These are phyloP conservation scores for Nephrotoma appendiculata DNA, from an alignment of 2,888 invertebrate genomes.

Conservation along the genomic window DNA sequence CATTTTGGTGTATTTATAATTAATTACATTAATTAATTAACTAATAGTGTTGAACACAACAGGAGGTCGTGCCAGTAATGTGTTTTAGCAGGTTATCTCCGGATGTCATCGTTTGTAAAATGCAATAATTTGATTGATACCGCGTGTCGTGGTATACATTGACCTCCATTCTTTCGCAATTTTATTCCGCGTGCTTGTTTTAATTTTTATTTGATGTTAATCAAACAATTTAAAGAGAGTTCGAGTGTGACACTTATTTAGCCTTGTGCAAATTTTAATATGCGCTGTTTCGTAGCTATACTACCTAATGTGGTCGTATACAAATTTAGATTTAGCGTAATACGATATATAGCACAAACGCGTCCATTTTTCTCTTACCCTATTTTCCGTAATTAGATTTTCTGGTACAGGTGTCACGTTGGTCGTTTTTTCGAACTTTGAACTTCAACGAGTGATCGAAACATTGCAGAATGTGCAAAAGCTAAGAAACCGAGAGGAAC, in stretches of 20 bases:
- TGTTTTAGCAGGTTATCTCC: not conserved
- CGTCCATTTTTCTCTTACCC: no score
- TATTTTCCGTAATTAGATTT: no score
- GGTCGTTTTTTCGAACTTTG: no score
- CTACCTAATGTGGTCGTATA: no score
- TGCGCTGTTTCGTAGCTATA: not conserved
- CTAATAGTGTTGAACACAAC: not conserved
- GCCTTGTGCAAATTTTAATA: not conserved
- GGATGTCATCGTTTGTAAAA: not conserved
- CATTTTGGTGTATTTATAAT: not conserved
- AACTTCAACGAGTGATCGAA: no score
- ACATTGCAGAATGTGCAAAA: no score
- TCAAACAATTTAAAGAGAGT: not conserved
- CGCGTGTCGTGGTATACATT: not conserved
- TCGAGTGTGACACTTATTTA: not conserved
- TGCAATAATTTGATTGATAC: not conserved
- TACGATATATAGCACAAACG: no score
- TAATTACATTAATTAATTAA: not conserved
- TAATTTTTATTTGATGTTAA: not conserved
- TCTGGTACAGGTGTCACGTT: no score
- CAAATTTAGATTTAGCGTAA: no score
- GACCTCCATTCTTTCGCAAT: not conserved
- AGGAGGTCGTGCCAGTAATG: not conserved
- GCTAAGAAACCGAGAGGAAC: no score
- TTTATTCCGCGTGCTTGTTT: not conserved